Evolutionary conservation across 2,113 vertebrate genomes (phyloP), one percentile per base, ranked within the genome.

Genomic region (Megaceryle torquata): DNA sequence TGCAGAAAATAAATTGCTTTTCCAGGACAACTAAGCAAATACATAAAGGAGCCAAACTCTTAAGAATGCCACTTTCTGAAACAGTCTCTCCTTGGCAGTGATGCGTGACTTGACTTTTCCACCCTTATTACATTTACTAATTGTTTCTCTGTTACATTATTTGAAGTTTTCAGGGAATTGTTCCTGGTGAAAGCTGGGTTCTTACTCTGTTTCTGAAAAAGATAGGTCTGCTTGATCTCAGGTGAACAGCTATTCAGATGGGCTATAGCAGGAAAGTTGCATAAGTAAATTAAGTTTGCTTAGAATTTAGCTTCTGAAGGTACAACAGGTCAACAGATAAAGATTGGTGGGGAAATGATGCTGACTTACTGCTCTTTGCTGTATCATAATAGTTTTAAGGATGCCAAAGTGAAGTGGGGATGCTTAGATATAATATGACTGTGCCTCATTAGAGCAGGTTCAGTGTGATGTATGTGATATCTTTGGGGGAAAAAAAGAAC

Each of bases 361-460:
- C 13, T 69, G 41, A n/a, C 76, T 50, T 79, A 51, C 50, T 51
- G 39, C 16, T 84, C 29, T 60, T 64, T 88, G 44, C 7, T 59
- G 21, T 53, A 68, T 86, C 16, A 1, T 21, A 88, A 28, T 33
- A 84, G 60, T 84, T 96, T 87, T 74, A 83, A 91, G n/a, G 13
- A 77, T 35, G 64, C 26, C 15, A 53, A 85, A 77, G 35, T 53
- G n/a, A 94, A 85, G 39, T 39, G 37, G 93, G 33, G 44, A 64
- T 69, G 4, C 65, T 92, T 83, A 60, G 74, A 43, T 41, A 61
- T 48, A 51, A 18, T 75, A 50, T 3, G 2, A 29, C 51, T 54
- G 22, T 94, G 57, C 29, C 80, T 96, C 77, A 72, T 94, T 89
- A 88, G 68, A 95, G 77, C 31, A 78, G 75, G 37, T 64, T 82